Base-by-base conservation (phyloP, 2,888 invertebrate genomes). In the Teleiodes luculella region DNA sequence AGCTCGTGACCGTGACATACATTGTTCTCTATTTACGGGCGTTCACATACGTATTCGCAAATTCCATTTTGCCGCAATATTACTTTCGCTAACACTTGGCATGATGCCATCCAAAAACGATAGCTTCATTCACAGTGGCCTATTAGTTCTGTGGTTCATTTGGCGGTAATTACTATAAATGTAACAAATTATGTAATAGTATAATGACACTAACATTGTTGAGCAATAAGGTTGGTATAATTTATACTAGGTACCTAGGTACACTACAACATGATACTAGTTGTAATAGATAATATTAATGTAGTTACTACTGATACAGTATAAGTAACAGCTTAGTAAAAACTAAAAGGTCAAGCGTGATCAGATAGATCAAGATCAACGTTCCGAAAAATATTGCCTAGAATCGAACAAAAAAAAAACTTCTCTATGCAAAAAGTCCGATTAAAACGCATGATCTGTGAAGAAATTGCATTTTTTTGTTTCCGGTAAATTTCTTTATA, bases 1-100 rank as follows among this genome's bases (percentile, higher is more conserved):
- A 60, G 70, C 67, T 65, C 57, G 58, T 67, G 80, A 63, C 85
- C 85, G 57, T 85, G 86, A 82, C 86, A 83, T 60, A 76, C 69
- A 77, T 80, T 66, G 57, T 63, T 70, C 63, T 64, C 58, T 72
- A 62, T 67, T 67, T 65, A 65, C 67, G 67, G 61, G 14, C 11
- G 14, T 13, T 10, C n/a, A 33, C 45, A 28, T 24, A 2, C 62
- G 64, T 68, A 74, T 72, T 61, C 65, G 65, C 63, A 54, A 52
- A 57, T 65, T 57, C 68, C 70, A 72, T 76, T 77, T 72, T 73
- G 67, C 68, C 67, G 64, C 71, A 72, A 70, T 74, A 72, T 72
- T 65, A 78, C 76, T 82, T 80, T 74, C 72, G 62, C 63, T 67
- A 65, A 69, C 68, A 49, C 64, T 76, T 89, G 83, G 83, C 79